These are phyloP conservation scores for Carassius auratus DNA, from an alignment of 2,113 vertebrate genomes.

Conservation along the genomic window DNA sequence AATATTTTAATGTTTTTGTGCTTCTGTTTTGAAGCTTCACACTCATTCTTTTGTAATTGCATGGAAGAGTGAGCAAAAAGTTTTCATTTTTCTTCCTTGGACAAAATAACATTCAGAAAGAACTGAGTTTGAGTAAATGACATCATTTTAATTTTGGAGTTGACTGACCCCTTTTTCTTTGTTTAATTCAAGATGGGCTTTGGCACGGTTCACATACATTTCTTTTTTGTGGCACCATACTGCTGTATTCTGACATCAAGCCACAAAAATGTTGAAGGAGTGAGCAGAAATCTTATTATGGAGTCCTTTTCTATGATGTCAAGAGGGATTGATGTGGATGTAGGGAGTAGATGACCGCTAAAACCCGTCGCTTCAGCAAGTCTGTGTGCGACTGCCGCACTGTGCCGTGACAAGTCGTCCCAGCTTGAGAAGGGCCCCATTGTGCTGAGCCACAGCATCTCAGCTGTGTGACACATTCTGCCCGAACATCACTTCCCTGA, in stretches of 20 bases:
- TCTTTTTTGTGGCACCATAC: not conserved
- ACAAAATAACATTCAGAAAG: not conserved
- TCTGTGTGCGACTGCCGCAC: not conserved
- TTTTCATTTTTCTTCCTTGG: not conserved
- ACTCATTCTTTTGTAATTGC: not conserved
- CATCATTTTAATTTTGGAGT: not conserved
- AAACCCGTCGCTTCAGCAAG: slow-evolving; percentile 25
- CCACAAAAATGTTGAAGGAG: slow-evolving; percentile 1
- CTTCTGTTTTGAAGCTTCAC: not conserved
- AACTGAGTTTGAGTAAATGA: not conserved
- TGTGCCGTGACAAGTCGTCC: slow-evolving; percentile 37
- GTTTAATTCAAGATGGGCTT: not conserved
- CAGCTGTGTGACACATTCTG: slow-evolving; percentile 51
- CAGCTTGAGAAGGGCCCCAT: slow-evolving; percentile 44
- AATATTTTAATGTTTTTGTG: not conserved
- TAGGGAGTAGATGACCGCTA: not conserved
- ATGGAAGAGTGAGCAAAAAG: not conserved
- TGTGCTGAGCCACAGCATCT: slow-evolving; percentile 39
- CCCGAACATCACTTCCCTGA: slow-evolving; percentile 4
- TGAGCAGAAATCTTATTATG: not conserved
- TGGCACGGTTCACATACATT: not conserved
- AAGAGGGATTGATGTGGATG: not conserved
- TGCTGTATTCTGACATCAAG: not conserved
- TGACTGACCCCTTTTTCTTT: not conserved
- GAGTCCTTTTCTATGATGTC: not conserved